These are phyloP conservation scores for Knipowitschia caucasica DNA, from an alignment of 2,797 vertebrate genomes.

Conservation along the genomic window DNA sequence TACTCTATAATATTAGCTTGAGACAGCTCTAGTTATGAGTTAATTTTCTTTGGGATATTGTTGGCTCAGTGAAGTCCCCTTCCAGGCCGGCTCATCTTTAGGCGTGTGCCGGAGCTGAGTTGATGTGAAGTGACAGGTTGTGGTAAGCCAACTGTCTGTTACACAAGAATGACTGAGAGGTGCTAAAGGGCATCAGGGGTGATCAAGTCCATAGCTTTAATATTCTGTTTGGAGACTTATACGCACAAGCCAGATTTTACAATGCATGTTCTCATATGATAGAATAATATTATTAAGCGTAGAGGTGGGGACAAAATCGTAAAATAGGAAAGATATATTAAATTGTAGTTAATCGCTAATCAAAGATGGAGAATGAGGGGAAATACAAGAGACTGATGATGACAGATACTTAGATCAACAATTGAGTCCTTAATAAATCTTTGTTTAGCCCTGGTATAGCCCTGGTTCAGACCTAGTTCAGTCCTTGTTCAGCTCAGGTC, in stretches of 20 bases:
- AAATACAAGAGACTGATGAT: too few relatives aligned
- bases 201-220: not conserved
- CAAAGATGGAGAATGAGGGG: too few relatives aligned
- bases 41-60: constrained; percentile 6
- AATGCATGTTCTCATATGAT: too few relatives aligned
- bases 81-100: not conserved
- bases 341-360: too few relatives aligned
- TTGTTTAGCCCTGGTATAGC: not conserved
- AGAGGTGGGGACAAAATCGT: too few relatives aligned
- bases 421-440: not conserved
- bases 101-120: constrained; percentile 23
- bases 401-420: too few relatives aligned
- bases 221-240: too few relatives aligned
- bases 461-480: not conserved
- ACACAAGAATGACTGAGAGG: constrained; percentile 36
- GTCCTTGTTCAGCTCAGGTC: not conserved
- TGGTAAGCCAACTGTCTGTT: constrained; percentile 41
- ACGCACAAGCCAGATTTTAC: too few relatives aligned
- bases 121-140: constrained; percentile 48
- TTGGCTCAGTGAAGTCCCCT: constrained; percentile 17
- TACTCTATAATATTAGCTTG: too few relatives aligned
- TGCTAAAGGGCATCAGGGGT: constrained; percentile 39
- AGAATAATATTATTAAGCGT: too few relatives aligned
- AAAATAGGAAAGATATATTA: too few relatives aligned
- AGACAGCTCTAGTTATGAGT: too few relatives aligned